Conservation (phyloP, 1,140 invertebrate genomes). For the Palaemon carinicauda region DNA sequence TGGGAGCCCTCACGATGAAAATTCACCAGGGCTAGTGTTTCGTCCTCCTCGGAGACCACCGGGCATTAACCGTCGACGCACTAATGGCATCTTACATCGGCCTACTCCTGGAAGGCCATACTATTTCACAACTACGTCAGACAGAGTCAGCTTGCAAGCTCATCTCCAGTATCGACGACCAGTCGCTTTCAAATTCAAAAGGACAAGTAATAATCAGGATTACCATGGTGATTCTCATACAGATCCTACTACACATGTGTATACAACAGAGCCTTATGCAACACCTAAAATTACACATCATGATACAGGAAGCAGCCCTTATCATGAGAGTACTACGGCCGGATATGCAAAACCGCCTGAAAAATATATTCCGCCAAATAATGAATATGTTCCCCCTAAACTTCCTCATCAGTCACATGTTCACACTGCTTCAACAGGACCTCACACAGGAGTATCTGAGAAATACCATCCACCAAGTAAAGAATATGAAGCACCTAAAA, state of each 20-base stretch:
- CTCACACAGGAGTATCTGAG: neutral
- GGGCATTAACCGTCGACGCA: constrained; percentile 12
- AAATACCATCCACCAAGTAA: neutral
- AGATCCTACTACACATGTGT: neutral
- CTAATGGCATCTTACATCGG: constrained; percentile 16
- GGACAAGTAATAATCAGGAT: neutral
- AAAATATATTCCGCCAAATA: too few species aligned
- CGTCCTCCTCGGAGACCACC: constrained; percentile 34
- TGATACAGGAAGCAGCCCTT: neutral
- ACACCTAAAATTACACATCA: neutral
- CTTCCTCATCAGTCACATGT: neutral
- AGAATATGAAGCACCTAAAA: neutral
- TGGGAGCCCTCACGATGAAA: neutral
- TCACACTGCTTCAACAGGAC: neutral
- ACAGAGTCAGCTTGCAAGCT: constrained; percentile 31
- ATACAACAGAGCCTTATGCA: neutral
- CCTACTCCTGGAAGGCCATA: constrained; percentile 5
- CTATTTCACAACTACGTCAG: constrained; percentile 30
- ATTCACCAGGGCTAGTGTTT: constrained; percentile 21
- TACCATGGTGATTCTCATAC: neutral
- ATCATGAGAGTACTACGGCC: neutral
- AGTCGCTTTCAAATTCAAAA: constrained; percentile 51
- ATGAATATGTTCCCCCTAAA: too few species aligned
- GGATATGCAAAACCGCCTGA: too few species aligned
- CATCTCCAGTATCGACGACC: constrained; percentile 53